phyloP scores from a whole-genome alignment of 2,113 vertebrate species.

The Nothobranchius furzeri region DNA sequence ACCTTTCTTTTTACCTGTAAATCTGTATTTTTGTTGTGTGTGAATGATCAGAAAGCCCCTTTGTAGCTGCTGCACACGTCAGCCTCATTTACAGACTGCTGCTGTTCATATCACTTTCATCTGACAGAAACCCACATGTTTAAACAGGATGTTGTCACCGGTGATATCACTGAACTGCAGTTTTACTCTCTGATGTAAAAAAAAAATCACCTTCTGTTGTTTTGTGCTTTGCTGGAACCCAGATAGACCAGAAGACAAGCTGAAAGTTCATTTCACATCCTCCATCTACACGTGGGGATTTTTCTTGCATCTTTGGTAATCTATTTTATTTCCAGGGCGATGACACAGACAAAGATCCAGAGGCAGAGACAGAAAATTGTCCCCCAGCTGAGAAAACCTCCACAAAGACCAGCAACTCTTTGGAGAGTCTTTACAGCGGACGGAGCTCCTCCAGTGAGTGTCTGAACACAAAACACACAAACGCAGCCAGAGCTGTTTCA shows the following conservation, averaged over 20 bases:
- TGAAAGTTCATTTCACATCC: constrained; percentile 5
- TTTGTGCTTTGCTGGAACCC: neutral
- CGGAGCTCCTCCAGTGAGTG: constrained; percentile 91
- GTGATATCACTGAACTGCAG: neutral
- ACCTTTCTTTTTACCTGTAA: neutral
- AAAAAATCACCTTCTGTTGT: neutral
- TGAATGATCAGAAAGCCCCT: constrained; percentile 5
- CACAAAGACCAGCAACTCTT: constrained; percentile 84
- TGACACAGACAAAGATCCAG: constrained; percentile 79
- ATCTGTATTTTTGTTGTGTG: neutral
- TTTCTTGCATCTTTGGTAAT: neutral
- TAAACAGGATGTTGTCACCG: neutral
- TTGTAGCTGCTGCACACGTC: neutral
- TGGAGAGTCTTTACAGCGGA: constrained; percentile 91
- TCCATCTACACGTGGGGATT: neutral
- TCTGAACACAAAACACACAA: neutral
- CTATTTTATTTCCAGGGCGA: constrained; percentile 74
- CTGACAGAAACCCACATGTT: constrained; percentile 54
- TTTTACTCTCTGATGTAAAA: constrained; percentile 2
- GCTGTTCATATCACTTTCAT: constrained; percentile 38
- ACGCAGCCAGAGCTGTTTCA: neutral
- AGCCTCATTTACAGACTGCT: neutral
- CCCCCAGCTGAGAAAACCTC: constrained; percentile 74
- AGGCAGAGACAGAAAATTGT: constrained; percentile 78
- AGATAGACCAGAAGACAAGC: constrained; percentile 2